Evolutionary conservation across 2,113 vertebrate species (phyloP).

Genomic region (Aldabrachelys gigantea): DNA sequence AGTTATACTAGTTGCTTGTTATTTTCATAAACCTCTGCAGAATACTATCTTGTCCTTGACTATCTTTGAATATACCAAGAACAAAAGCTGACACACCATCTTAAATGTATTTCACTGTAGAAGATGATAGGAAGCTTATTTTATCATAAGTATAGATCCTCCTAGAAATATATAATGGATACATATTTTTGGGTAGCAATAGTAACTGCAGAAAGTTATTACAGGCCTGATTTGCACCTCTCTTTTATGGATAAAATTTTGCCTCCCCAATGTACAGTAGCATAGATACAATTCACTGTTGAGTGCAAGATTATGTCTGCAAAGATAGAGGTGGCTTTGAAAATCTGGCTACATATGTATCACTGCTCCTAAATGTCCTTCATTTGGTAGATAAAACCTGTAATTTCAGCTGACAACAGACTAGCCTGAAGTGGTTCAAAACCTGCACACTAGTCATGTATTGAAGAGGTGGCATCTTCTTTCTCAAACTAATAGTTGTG

Average conservation of each 20-base stretch:
- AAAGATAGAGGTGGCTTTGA: neutral
- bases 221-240: fast-evolving
- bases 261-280: neutral
- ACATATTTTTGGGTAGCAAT: neutral
- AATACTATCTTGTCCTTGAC: neutral
- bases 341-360: neutral
- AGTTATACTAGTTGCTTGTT: neutral
- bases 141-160: neutral
- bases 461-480: slow-evolving; percentile 14
- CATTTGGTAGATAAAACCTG: slow-evolving; percentile 60
- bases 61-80: neutral
- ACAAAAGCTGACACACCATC: neutral
- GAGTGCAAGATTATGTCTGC: neutral
- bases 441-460: neutral
- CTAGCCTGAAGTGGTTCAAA: slow-evolving; percentile 50
- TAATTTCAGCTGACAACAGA: slow-evolving; percentile 55
- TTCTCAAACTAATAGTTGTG: slow-evolving; percentile 63
- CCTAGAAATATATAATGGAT: neutral
- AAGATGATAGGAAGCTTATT: neutral
- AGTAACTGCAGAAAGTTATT: neutral
- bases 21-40: neutral
- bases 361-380: neutral
- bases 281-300: neutral
- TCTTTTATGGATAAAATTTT: neutral
- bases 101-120: neutral